Evolutionary conservation across 2,797 vertebrate species (phyloP), one percentile per base, ranked within the genome.

Genomic region (Delichon dasypus): DNA sequence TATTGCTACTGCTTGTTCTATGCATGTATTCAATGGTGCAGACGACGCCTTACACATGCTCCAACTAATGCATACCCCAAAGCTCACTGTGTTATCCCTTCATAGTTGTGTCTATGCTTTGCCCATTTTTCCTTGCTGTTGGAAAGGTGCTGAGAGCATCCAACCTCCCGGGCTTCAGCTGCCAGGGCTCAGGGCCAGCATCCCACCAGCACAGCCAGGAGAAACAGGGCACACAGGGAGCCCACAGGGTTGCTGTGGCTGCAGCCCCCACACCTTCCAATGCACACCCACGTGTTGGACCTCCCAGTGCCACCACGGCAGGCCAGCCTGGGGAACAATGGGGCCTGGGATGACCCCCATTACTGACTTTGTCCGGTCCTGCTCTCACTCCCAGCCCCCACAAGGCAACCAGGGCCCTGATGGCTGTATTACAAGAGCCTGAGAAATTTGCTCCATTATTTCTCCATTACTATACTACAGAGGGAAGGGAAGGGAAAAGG

Each of bases 21-120:
- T 1, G 12, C 8, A 17, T 7, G 10, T 13, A 47, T 30, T 34
- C 22, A 80, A 3, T 51, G 60, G 21, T 21, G 47, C 22, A 91
- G 79, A 81, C 7, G 3, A 7, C 12, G 30, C 36, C 30, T 81
- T 61, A 32, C 7, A 38, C 7, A 34, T 3, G 25, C 18, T 38
- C 10, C 2, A 7, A 40, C 11, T 62, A 73, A 58, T 5, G 5
- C 15, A 30, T 3, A 18, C 8, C 45, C 62, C 32, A 54, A 36
- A 75, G 25, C 23, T 80, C 60, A 14, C 19, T 11, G 7, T 0
- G 0, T 70, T 57, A 5, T 5, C 2, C 0, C 16, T 68, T 61
- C 30, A 7, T 3, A 53, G 29, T 16, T 0, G 0, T 3, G 9
- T 15, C n/a, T 32, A 4, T 30, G 17, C 3, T 23, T 53, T 68